Evolutionary conservation across 2,797 vertebrate genomes (phyloP), one percentile per base, ranked within the genome.

Genomic region (Micromesistius poutassou): DNA sequence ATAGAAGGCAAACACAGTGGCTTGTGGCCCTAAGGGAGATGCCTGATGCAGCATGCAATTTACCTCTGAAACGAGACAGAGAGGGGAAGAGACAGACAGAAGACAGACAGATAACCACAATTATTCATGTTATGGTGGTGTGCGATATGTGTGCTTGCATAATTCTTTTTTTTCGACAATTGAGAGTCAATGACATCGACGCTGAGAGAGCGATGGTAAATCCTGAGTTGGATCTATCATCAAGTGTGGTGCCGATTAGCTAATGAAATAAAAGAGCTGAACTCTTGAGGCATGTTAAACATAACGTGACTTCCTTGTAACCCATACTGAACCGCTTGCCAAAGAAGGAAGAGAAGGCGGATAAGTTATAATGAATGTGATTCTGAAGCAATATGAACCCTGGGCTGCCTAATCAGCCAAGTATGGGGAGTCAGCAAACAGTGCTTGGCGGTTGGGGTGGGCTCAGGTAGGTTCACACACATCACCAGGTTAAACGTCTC

Each of bases 391-490:
- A 86, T 87, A 84, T 86, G 68, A 62, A 74, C 71, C 80, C 78
- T 12, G 74, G 19, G 10, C 81, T 28, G 78, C 14, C 0, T 31
- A 28, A 74, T 14, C 68, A 77, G 46, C 46, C 28, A 66, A 76
- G 33, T 38, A 6, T 73, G 81, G 77, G 38, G 66, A 81, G 75
- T 84, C 76, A 83, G 84, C 81, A 87, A 79, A 86, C 80, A 75
- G 78, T 30, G 68, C 71, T 80, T 30, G 74, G 73, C 75, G 72
- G 35, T 55, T 66, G 73, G 62, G 42, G 50, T n/a, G 50, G 14
- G 19, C 50, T 62, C 46, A n/a, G 50, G 19, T n/a, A 62, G 46
- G 50, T n/a, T 62, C 22, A 62, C 50, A 62, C 46, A 19, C 46
- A 50, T 50, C 50, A 22, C 22, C 50, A 62, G n/a, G 50, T 16